Base-by-base conservation (phyloP, 1,140 invertebrate genomes). In the Ericerus pela region DNA sequence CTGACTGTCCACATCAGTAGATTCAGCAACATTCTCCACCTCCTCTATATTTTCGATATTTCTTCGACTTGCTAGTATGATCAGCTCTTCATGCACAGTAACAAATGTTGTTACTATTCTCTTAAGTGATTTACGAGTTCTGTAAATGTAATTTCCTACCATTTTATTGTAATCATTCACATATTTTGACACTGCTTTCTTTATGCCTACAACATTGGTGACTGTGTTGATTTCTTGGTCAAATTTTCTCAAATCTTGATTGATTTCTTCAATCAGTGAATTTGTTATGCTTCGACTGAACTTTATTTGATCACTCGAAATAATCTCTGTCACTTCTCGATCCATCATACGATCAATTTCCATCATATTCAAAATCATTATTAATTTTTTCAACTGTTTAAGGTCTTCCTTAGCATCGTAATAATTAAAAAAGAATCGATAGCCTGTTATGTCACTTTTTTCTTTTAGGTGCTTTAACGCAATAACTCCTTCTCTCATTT, bases 31-130 rank as follows among this genome's bases (percentile, higher is more conserved):
- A n/a, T n/a, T n/a, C n/a, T n/a, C n/a, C n/a, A n/a, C n/a, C n/a
- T n/a, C n/a, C n/a, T n/a, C n/a, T n/a, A n/a, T n/a, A 47, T 47
- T 47, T 14, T 47, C 26, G 11, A 47, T 47, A 24, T 47, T 47
- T 22, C 20, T 10, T 8, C 41, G 41, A 24, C 26, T 47, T 22
- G 26, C 26, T 10, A 47, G 22, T 8, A 47, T 47, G 3, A 47
- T 20, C 20, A 47, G 12, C 14, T 47, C 41, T 47, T 47, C 41
- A 24, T 24, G 26, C 12, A 47, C 14, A 5, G 41, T 47, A 10
- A 47, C 41, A 24, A 24, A 47, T 24, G 22, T 47, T 5, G 41
- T 47, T 2, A 47, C 26, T 3, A 47, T 24, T 24, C 4, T 47
- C 26, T 47, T 47, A 10, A 47, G 4, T 24, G 16, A 24, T 6